Evolutionary conservation across 2,888 invertebrate genomes (phyloP), one percentile per base, ranked within the genome.

Genomic region (Cantharis rufa): DNA sequence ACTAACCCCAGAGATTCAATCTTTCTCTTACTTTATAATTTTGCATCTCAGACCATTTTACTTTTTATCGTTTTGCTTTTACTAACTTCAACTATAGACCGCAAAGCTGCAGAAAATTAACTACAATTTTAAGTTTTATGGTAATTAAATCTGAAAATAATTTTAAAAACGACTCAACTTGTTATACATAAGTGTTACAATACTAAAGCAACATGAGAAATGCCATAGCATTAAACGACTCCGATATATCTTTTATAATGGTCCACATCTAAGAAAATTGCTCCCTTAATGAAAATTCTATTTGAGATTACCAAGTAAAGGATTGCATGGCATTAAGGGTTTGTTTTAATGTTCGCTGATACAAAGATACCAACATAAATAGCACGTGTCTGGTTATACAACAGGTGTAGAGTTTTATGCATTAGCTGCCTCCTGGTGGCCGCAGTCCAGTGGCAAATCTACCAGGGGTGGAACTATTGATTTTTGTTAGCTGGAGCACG

Each of bases 401-500:
- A 78, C 76, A 77, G 74, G 76, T 74, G 74, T 64, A 77, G 32
- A 27, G 62, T 27, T 71, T 21, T 72, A 72, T 70, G 74, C 63
- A 72, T 76, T 78, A 80, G 79, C 74, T 76, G 82, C 80, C 80
- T 81, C 80, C 80, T 81, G 79, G 82, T 83, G 82, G 82, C 81
- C 82, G 81, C 78, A 80, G 83, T 78, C 80, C 80, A 81, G 80
- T 82, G 82, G 83, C 81, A 80, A 80, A 81, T 78, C 76, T 77
- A 78, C 79, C 82, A 82, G 82, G 82, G 82, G 83, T 82, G 81
- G 83, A 81, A 84, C 83, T 85, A 85, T 85, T 85, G 85, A 85
- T 85, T 85, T 85, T 85, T 83, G 83, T 79, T 84, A 83, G 85
- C 84, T 82, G 83, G 82, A 82, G 83, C 82, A 82, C 82, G 82